phyloP scores from a whole-genome alignment of 2,888 invertebrate genomes.

The Molorchus minor region DNA sequence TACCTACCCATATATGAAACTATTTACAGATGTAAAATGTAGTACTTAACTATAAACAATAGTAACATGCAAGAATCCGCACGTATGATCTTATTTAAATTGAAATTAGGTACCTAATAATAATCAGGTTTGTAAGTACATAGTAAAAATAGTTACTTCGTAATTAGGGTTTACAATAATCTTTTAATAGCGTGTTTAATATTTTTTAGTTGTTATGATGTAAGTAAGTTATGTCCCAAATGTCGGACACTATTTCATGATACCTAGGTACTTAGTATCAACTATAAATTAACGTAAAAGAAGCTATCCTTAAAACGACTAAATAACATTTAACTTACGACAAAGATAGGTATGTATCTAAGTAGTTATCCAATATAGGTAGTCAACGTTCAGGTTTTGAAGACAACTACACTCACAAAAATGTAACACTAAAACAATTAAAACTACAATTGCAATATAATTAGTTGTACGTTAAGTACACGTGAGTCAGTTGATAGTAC shows the following conservation, averaged over 20 bases:
- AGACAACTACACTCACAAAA: slow-evolving; percentile 54
- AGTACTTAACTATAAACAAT: too few species aligned
- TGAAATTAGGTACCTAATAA: too few species aligned
- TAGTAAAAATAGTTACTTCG: too few species aligned
- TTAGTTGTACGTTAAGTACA: slow-evolving; percentile 51
- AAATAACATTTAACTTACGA: slow-evolving; percentile 21
- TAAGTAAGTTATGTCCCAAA: too few species aligned
- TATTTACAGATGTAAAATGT: background rate
- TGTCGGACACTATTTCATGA: too few species aligned
- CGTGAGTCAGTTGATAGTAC: slow-evolving; percentile 54
- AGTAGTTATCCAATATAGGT: slow-evolving; percentile 33
- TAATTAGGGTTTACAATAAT: background rate
- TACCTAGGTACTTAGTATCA: too few species aligned
- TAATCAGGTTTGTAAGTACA: too few species aligned
- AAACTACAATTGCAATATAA: slow-evolving; percentile 44
- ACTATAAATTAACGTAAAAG: slow-evolving; percentile 1
- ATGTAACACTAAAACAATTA: slow-evolving; percentile 57
- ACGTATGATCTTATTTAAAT: too few species aligned
- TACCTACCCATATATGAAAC: slow-evolving; percentile 5
- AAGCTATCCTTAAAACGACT: slow-evolving; percentile 1
- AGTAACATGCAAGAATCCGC: too few species aligned
- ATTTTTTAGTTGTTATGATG: background rate
- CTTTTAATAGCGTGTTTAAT: background rate
- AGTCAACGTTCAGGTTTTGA: slow-evolving; percentile 26
- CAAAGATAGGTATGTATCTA: slow-evolving; percentile 24